Conservation (phyloP, 2,888 invertebrate genomes). For the Rhingia rostrata region DNA sequence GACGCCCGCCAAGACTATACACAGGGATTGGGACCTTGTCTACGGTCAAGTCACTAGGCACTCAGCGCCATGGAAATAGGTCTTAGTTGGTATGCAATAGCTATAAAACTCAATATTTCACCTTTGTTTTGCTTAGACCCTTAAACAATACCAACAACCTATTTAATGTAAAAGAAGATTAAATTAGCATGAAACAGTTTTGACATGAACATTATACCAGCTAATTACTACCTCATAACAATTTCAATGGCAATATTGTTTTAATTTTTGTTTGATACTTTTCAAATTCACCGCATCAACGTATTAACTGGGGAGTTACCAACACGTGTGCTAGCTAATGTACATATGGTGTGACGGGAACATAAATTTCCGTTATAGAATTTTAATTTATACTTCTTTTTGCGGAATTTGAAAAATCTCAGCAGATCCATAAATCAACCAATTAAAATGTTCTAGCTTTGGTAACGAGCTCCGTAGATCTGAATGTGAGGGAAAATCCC, state of each 20-base stretch:
- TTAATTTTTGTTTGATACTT: not conserved
- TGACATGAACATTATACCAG: too few relatives aligned
- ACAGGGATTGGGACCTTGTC: too few relatives aligned
- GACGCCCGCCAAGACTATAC: too few relatives aligned
- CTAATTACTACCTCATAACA: too few relatives aligned
- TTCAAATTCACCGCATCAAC: not conserved
- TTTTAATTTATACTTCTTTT: slow-evolving; percentile 44
- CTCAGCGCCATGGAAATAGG: too few relatives aligned
- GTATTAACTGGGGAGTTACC: not conserved
- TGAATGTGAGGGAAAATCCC: slow-evolving; percentile 60
- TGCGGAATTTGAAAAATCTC: slow-evolving; percentile 55
- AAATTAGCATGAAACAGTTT: too few relatives aligned
- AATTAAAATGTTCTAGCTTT: slow-evolving; percentile 63
- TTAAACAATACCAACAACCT: too few relatives aligned
- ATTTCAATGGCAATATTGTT: not conserved
- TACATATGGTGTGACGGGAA: slow-evolving; percentile 12
- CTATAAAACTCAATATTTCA: too few relatives aligned
- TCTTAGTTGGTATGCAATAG: too few relatives aligned
- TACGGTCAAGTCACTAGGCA: too few relatives aligned
- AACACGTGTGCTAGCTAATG: slow-evolving; percentile 7
- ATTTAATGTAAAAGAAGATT: too few relatives aligned
- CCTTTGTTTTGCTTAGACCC: too few relatives aligned
- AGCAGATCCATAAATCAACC: slow-evolving; percentile 70
- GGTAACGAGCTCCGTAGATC: slow-evolving; percentile 61
- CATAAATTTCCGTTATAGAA: slow-evolving; percentile 47